Evolutionary conservation across 1,140 invertebrate genomes (phyloP), one percentile per base, ranked within the genome.

Genomic region (Hylaeus volcanicus): DNA sequence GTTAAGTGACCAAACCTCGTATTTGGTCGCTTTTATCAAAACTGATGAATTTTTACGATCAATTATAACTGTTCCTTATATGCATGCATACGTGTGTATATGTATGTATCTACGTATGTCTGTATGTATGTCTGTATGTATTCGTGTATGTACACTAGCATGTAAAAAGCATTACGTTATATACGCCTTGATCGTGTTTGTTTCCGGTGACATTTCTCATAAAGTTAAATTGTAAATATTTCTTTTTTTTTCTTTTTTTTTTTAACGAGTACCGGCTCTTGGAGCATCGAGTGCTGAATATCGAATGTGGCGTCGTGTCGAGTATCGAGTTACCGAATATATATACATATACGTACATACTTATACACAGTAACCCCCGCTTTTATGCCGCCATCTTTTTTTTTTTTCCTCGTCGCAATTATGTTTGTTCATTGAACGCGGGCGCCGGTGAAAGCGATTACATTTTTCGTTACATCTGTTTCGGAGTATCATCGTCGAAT

Each of bases 111-210:
- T 26, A 26, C 26, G 26, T 26, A 26, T 26, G 26, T 26, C 26
- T 26, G 26, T 26, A 26, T 26, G 26, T 26, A 26, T 26, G 26
- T 26, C 26, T 26, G 26, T 26, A 26, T 26, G 26, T 26, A 26
- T 26, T 26, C 26, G 26, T 26, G 26, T 26, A 26, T 26, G 81
- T 86, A 87, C 82, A 87, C 79, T 87, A 87, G 85, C 86, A 88
- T 89, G 85, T 88, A 90, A 90, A 89, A 89, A 91, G 87, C 89
- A 85, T 90, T 91, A 89, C 55, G 88, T 87, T 90, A 91, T 90
- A 88, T 84, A 39, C 51, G 86, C 89, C 88, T 86, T 88, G 87
- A 89, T 89, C 86, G 60, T 26, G 26, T 80, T 82, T 56, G 56
- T 79, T 74, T 74, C 51, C 74, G 8, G 55, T 79, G 79, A 86